Evolutionary conservation across 2,888 invertebrate genomes (phyloP).

Genomic region (Oxycera nigricornis): DNA sequence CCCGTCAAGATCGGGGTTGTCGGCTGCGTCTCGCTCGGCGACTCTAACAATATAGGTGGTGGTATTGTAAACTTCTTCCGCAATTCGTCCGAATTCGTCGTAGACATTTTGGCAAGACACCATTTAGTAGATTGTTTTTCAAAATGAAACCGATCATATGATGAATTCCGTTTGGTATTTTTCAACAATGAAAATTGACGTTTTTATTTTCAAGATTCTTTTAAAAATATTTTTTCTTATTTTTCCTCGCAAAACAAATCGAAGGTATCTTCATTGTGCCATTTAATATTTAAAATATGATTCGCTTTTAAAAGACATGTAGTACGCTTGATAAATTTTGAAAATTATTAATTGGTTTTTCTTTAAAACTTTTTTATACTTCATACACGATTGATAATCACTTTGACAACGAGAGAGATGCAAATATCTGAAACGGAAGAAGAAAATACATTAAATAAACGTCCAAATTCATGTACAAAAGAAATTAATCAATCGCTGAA

Average conservation of each 20-base stretch:
- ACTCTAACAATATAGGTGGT: slow-evolving; percentile 27
- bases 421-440: too few species aligned
- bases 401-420: too few species aligned
- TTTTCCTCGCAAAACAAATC: not conserved
- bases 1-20: slow-evolving; percentile 17
- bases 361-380: too few species aligned
- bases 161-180: not conserved
- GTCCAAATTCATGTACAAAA: too few species aligned
- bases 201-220: not conserved
- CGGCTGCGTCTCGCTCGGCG: slow-evolving; percentile 32
- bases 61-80: slow-evolving; percentile 59
- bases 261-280: not conserved
- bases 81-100: slow-evolving; percentile 58
- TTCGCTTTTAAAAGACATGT: too few species aligned
- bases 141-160: slow-evolving; percentile 18
- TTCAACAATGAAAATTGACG: not conserved
- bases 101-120: slow-evolving; percentile 59
- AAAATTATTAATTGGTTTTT: too few species aligned
- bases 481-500: too few species aligned
- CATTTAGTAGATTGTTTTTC: slow-evolving; percentile 53
- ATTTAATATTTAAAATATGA: slow-evolving; percentile 14
- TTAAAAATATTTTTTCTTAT: slow-evolving; percentile 10
- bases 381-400: too few species aligned
- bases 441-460: too few species aligned
- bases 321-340: too few species aligned